Conservation (phyloP, 2,888 invertebrate species). For the Bembecia ichneumoniformis region DNA sequence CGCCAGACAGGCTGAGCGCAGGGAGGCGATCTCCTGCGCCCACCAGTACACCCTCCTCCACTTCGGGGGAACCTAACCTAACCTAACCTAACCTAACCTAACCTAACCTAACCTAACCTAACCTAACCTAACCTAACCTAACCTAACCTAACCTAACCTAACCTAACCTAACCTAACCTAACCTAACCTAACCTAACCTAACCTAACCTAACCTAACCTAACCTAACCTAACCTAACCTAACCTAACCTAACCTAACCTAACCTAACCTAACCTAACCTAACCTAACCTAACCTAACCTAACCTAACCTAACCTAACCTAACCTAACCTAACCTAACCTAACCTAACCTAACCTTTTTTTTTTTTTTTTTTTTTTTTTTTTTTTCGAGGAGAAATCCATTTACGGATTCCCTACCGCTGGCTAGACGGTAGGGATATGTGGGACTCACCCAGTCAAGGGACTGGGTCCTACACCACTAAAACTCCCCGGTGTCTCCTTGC, state of each 20-base stretch:
- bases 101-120: conserved; percentile 3
- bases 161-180: conserved; percentile 3
- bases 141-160: conserved; percentile 2
- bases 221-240: conserved; percentile 2
- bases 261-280: conserved; percentile 8
- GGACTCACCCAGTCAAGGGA: too few species aligned
- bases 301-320: background rate
- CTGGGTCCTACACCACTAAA: too few species aligned
- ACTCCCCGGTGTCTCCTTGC: too few species aligned
- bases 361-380: too few species aligned
- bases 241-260: conserved; percentile 7
- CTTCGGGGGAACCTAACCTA: conserved; percentile 1
- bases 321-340: background rate
- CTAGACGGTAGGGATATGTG: too few species aligned
- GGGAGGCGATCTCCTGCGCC: too few species aligned
- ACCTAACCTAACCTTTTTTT: conserved; percentile 1
- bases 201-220: conserved; percentile 3
- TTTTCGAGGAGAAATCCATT: too few species aligned
- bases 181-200: conserved; percentile 3
- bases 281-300: conserved; percentile 8
- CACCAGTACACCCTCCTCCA: too few species aligned
- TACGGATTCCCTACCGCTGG: too few species aligned
- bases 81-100: conserved; percentile 3
- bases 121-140: conserved; percentile 2
- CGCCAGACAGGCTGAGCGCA: too few species aligned